Conservation (phyloP, 2,113 vertebrate genomes). For the Anarhynchus alexandrinus region DNA sequence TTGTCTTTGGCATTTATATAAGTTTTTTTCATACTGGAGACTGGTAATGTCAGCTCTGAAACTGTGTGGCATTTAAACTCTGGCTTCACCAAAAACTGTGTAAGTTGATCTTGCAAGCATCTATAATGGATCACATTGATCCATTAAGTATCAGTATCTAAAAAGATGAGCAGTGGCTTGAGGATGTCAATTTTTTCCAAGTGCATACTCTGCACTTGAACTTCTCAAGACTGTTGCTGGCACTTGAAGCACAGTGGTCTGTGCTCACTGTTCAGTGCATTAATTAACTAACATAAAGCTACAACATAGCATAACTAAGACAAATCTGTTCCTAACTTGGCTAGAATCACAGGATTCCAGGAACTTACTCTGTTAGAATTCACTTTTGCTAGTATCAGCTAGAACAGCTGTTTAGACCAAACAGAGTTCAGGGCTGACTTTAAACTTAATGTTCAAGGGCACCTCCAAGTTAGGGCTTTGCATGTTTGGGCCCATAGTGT, state of each 20-base stretch:
- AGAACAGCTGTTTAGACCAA: neutral
- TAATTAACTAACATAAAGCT: neutral
- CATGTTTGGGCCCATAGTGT: neutral
- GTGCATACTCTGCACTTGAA: neutral
- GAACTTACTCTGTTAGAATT: neutral
- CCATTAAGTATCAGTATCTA: neutral
- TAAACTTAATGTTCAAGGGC: neutral
- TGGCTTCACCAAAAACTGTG: neutral
- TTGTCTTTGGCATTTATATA: neutral
- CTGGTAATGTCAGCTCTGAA: neutral
- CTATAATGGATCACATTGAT: neutral
- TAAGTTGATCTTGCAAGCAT: neutral
- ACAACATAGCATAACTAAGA: neutral
- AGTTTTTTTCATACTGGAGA: neutral
- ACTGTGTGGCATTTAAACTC: neutral
- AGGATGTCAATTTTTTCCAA: neutral
- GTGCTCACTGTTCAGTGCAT: neutral
- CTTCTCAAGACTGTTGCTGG: neutral
- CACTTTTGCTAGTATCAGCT: neutral
- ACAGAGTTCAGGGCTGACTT: neutral
- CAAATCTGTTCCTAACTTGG: neutral
- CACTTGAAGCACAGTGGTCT: neutral
- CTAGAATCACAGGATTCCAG: neutral
- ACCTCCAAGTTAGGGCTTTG: neutral
- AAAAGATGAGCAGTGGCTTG: neutral